Evolutionary conservation across 37 sponge, comb jelly and placozoan genomes (phyloP).

Genomic region (Cladorhizidae sp.): DNA sequence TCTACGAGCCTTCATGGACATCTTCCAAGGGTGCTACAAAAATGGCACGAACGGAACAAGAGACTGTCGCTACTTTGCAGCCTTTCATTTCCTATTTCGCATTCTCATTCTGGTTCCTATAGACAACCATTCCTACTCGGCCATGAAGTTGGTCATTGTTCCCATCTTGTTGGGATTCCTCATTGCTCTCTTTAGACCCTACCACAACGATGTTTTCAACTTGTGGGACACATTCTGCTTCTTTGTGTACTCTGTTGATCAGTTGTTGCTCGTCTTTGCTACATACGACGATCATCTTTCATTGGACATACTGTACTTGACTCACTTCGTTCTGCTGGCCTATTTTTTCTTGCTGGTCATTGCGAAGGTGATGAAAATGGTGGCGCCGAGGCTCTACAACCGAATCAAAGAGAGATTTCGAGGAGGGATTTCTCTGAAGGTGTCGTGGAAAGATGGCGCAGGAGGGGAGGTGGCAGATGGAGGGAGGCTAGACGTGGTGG

Average conservation of each 20-base stretch:
- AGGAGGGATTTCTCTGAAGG: background rate
- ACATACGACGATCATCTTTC: background rate
- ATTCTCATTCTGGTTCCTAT: background rate
- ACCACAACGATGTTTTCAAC: background rate
- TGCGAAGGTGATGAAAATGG: background rate
- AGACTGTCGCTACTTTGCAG: slow-evolving; percentile 2
- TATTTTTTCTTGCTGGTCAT: background rate
- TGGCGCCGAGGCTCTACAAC: background rate
- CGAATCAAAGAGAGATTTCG: background rate
- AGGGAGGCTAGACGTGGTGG: background rate
- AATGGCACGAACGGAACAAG: background rate
- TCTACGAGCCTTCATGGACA: slow-evolving; percentile 8
- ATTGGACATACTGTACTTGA: background rate
- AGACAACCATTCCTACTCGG: background rate
- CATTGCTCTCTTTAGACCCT: background rate
- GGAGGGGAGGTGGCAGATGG: background rate
- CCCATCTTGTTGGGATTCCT: background rate
- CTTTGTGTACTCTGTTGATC: background rate
- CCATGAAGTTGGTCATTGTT: background rate
- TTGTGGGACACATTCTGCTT: background rate
- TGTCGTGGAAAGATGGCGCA: background rate
- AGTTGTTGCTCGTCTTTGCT: background rate
- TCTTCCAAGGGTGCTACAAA: slow-evolving; percentile 3
- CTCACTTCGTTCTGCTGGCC: background rate
- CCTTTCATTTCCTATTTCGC: background rate